phyloP scores from a whole-genome alignment of 2,888 invertebrate species.

The Papilio gigon region DNA sequence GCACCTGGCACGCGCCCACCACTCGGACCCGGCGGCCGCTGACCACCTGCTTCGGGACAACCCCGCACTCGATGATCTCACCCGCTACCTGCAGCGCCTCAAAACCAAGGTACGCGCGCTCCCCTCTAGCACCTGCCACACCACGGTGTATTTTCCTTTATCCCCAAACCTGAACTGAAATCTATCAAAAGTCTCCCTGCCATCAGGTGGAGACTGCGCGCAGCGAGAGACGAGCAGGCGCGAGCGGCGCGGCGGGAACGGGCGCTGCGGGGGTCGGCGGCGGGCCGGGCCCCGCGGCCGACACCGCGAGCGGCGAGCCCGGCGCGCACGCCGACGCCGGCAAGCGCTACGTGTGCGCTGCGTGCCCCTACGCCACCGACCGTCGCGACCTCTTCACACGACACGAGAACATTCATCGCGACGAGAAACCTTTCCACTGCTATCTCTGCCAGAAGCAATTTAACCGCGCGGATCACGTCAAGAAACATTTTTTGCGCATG shows the following conservation, averaged over 20 bases:
- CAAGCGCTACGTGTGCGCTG: conserved; percentile 92
- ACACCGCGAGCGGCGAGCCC: conserved; percentile 45
- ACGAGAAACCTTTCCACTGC: conserved; percentile 96
- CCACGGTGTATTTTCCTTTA: neutral
- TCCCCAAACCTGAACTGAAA: no score
- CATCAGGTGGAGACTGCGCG: conserved; percentile 74
- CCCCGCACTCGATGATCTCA: conserved; percentile 88
- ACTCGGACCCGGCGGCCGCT: conserved; percentile 84
- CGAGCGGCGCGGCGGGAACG: conserved; percentile 40
- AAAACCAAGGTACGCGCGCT: conserved; percentile 81
- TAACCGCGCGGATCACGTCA: conserved; percentile 96
- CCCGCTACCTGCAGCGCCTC: conserved; percentile 86
- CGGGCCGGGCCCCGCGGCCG: conserved; percentile 41
- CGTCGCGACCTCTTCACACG: conserved; percentile 94
- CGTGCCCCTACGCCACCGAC: conserved; percentile 96
- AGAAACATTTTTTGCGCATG: conserved; percentile 96
- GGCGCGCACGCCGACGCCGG: conserved; percentile 52
- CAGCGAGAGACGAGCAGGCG: conserved; percentile 57
- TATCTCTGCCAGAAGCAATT: conserved; percentile 96
- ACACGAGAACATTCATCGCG: conserved; percentile 96
- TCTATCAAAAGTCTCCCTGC: no score
- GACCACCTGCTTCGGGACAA: conserved; percentile 86
- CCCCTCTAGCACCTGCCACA: neutral
- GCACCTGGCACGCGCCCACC: conserved; percentile 88
- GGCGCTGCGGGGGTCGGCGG: conserved; percentile 41